A percentile compares a stretch with the other conserved stretches of the same genome.
Evolutionary conservation across 2,797 vertebrate genomes (phyloP).

Genomic region (Menidia menidia): DNA sequence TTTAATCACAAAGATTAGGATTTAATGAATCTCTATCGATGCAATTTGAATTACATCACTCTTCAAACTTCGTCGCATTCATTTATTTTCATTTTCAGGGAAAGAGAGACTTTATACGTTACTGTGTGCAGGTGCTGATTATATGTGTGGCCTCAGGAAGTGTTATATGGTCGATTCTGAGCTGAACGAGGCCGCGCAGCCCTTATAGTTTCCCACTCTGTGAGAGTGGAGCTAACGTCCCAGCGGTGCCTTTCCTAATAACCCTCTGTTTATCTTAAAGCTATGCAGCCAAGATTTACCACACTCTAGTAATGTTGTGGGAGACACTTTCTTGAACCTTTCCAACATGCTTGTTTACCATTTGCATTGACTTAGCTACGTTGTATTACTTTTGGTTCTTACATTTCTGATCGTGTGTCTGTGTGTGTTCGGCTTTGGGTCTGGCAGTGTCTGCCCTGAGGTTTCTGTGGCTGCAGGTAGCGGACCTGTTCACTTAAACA

Average conservation of each 20-base stretch:
- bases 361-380: conserved; percentile 9
- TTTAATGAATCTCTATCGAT: neutral
- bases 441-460: conserved; percentile 67
- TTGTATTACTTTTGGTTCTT: conserved; percentile 20
- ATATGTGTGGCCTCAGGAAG: conserved; percentile 70
- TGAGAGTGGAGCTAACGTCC: conserved; percentile 77
- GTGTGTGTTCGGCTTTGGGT: conserved; percentile 23
- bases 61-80: neutral
- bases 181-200: conserved; percentile 62
- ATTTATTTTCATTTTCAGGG: conserved; percentile 15
- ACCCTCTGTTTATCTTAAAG: conserved; percentile 72
- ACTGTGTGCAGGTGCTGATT: conserved; percentile 53
- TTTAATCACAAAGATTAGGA: neutral
- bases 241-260: conserved; percentile 70
- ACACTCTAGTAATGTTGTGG: conserved; percentile 4
- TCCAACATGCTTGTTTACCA: conserved; percentile 7
- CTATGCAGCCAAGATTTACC: conserved; percentile 39
- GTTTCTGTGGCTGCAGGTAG: conserved; percentile 81
- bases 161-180: conserved; percentile 55
- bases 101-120: conserved; percentile 18
- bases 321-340: conserved; percentile 13
- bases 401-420: conserved; percentile 1
- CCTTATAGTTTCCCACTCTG: conserved; percentile 65
- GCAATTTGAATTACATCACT: conserved; percentile 11
- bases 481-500: conserved; percentile 82